Percentiles rank a stretch among this genome's conserved stretches.
These are phyloP conservation scores for Chelon labrosus DNA, from an alignment of 2,797 vertebrate genomes.

Conservation along the genomic window DNA sequence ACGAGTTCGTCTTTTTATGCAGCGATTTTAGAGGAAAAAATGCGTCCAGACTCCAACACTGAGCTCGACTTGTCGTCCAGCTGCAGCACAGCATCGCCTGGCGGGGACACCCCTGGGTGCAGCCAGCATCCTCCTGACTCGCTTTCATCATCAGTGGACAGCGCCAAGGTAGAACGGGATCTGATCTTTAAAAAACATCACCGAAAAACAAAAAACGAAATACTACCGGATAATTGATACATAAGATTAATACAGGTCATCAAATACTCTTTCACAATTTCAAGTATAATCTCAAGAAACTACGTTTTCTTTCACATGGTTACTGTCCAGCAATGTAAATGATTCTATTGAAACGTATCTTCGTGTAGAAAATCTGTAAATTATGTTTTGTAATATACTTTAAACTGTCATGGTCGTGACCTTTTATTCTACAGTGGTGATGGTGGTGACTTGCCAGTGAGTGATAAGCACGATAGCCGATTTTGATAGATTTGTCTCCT, in stretches of 20 bases:
- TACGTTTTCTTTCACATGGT: conserved; percentile 9
- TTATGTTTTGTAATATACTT: conserved; percentile 10
- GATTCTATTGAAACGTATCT: conserved; percentile 24
- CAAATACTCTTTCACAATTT: conserved; percentile 26
- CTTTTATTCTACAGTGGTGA: conserved; percentile 47
- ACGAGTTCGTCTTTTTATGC: conserved; percentile 30
- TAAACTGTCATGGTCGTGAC: conserved; percentile 53
- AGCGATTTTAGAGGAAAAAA: conserved; percentile 67
- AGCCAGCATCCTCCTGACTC: conserved; percentile 89
- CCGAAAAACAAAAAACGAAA: not conserved
- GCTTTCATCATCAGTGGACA: conserved; percentile 89
- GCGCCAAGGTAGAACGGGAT: conserved; percentile 85
- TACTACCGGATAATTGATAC: conserved; percentile 4
- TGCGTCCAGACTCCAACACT: conserved; percentile 89
- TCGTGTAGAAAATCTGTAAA: not conserved
- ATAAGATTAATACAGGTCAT: not conserved
- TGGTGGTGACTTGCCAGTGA: not conserved
- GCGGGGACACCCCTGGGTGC: conserved; percentile 90
- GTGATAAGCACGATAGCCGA: not conserved
- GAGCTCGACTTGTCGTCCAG: conserved; percentile 92
- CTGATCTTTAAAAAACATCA: conserved; percentile 7
- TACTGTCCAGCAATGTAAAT: conserved; percentile 10
- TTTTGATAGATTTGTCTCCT: conserved; percentile 24
- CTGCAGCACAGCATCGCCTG: conserved; percentile 93
- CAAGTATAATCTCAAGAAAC: conserved; percentile 25